Evolutionary conservation across 1,140 invertebrate species (phyloP).

Genomic region (Triops cancriformis): DNA sequence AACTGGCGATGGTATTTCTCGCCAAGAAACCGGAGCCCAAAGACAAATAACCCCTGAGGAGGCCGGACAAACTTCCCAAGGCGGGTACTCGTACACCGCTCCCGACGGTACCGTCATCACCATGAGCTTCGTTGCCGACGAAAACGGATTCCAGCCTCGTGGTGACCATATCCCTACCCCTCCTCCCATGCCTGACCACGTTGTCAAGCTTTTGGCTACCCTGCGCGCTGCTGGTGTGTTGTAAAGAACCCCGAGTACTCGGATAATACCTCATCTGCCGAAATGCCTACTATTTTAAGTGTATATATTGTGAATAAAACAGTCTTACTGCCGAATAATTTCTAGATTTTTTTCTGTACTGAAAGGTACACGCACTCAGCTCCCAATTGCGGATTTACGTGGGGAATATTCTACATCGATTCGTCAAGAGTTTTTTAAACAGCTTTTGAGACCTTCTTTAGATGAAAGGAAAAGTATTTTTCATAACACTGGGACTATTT

Average conservation of each 20-base stretch:
- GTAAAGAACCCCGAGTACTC: background rate
- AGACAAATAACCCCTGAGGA: slow-evolving; percentile 45
- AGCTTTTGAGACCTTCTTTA: too few species aligned
- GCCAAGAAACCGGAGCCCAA: slow-evolving; percentile 19
- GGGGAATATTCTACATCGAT: too few species aligned
- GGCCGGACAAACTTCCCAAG: slow-evolving; percentile 57
- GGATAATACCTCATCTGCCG: too few species aligned
- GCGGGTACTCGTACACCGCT: slow-evolving; percentile 59
- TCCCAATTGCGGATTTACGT: too few species aligned
- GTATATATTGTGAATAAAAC: too few species aligned
- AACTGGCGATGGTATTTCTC: slow-evolving; percentile 23
- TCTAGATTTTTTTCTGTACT: too few species aligned
- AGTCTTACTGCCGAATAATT: too few species aligned
- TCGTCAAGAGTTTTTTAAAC: too few species aligned
- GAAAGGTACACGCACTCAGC: too few species aligned
- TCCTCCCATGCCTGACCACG: slow-evolving; percentile 58
- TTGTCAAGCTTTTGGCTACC: slow-evolving; percentile 25
- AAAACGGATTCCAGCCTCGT: slow-evolving; percentile 67
- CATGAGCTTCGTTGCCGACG: slow-evolving; percentile 70
- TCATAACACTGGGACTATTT: too few species aligned
- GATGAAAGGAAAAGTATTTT: too few species aligned
- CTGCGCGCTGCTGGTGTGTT: slow-evolving; percentile 17
- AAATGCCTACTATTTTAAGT: too few species aligned
- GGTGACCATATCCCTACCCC: slow-evolving; percentile 77
- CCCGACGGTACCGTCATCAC: slow-evolving; percentile 54